Evolutionary conservation across 2,113 vertebrate genomes (phyloP), one percentile per base, ranked within the genome.

Genomic region (Otis tarda): DNA sequence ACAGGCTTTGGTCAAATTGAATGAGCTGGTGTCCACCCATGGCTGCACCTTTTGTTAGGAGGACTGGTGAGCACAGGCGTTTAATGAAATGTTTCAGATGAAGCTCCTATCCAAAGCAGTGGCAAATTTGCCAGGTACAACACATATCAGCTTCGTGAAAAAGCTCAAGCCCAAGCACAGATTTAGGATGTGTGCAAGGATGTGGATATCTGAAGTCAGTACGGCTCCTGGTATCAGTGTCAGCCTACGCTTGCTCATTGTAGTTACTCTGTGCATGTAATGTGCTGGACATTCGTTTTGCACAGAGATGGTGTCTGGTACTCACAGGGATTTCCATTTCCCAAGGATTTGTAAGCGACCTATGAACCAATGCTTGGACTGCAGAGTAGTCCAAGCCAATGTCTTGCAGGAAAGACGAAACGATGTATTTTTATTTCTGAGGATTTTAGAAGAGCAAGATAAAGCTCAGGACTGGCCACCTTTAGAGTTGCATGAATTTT

Each of bases 31-130:
- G 76, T 92, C 93, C 83, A 92, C 60, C 83, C 86, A 94, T 68
- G 94, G 91, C 93, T 96, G 95, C 91, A 73, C 76, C 80, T 90
- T 93, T 87, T 95, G 93, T 95, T 89, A 61, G 68, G 68, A 52
- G 76, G 41, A 76, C 2, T 73, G 57, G 55, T 39, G 45, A 76
- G 71, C 45, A 73, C 59, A 90, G 59, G 41, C 1, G 0, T 73
- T 83, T 74, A 88, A 88, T 31, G 86, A 92, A 96, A 74, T 47
- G 22, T 93, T 95, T 83, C 79, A 41, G 53, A 69, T 37, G 16
- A 88, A 97, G 84, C 57, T 60, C 4, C 88, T 88, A 12, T 83
- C 53, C 59, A 57, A 84, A 89, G 61, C 65, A 76, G 50, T 13
- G 30, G n/a, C 47, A 90, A 61, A 79, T 79, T 87, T 82, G 21